Evolutionary conservation across 2,888 invertebrate genomes (phyloP), one percentile per base, ranked within the genome.

Genomic region (Neoitamus cyanurus): DNA sequence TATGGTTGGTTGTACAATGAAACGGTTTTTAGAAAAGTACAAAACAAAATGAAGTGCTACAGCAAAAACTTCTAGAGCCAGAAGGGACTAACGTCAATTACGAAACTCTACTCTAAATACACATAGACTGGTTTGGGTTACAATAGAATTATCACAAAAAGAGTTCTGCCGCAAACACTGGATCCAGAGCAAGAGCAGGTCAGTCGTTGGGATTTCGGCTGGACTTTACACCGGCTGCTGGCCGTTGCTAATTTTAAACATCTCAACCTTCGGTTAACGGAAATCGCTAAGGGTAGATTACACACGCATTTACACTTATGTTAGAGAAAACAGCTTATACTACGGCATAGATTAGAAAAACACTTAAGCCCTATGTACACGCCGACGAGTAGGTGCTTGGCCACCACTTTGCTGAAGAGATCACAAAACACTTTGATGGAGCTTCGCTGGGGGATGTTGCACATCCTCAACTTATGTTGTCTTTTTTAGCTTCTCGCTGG

Each of bases 351-450:
- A 73, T 48, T 73, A 83, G 31, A 58, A 75, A 34, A 83, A 83
- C 83, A 83, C 83, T 83, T 83, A 83, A 83, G 83, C 83, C 73
- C 3, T 83, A 83, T 73, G 31, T 73, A 73, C 83, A 70, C n/a
- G 48, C 48, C 25, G 34, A 13, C 72, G 31, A 48, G 25, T n/a
- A 37, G 83, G 58, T 75, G 83, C 75, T 83, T 75, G 73, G 83
- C 83, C 83, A 83, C 73, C 48, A 73, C 48, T 48, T 58, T 73
- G 31, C 48, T 78, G 37, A 46, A 15, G 78, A 83, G 85, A 86
- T 86, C 86, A 86, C 86, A 86, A 85, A 86, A 85, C 85, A 84
- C 86, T 86, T 86, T 85, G 85, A 86, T 86, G 85, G 83, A 85
- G 85, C 85, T 72, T 80, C 58, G 36, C 68, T 82, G n/a, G 20